Evolutionary conservation across 2,113 vertebrate genomes (phyloP).

Genomic region (Tretioscincus oriximinensis): DNA sequence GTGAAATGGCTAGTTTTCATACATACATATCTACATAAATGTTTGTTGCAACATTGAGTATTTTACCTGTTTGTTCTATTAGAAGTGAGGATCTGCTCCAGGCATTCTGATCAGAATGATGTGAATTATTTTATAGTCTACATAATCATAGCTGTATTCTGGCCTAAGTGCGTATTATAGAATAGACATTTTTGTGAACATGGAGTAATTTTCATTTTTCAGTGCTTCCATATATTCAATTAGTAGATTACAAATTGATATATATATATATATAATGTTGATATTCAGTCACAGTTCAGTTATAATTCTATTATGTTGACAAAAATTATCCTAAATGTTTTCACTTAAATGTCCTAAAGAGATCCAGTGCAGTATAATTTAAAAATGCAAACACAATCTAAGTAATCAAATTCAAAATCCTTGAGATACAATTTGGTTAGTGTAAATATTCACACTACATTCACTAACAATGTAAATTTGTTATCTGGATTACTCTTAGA

Average conservation of each 20-base stretch:
- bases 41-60: constrained; percentile 14
- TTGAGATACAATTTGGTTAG: not conserved
- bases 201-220: not conserved
- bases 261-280: not conserved
- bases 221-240: not conserved
- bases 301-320: not conserved
- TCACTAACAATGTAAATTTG: no score
- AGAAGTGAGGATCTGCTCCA: not conserved
- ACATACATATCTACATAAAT: constrained; percentile 7
- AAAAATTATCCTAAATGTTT: not conserved
- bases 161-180: not conserved
- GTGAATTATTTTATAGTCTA: not conserved
- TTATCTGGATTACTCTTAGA: no score
- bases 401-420: not conserved
- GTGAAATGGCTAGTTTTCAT: not conserved
- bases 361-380: not conserved
- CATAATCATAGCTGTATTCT: not conserved
- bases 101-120: constrained; percentile 28
- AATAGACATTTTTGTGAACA: not conserved
- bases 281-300: not conserved
- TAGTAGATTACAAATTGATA: not conserved
- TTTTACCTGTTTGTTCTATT: constrained; percentile 2
- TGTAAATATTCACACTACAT: no score
- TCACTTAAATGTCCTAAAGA: not conserved
- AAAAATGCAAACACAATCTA: no score